phyloP scores from a whole-genome alignment of 2,888 invertebrate species.

The Lottia gigantea region DNA sequence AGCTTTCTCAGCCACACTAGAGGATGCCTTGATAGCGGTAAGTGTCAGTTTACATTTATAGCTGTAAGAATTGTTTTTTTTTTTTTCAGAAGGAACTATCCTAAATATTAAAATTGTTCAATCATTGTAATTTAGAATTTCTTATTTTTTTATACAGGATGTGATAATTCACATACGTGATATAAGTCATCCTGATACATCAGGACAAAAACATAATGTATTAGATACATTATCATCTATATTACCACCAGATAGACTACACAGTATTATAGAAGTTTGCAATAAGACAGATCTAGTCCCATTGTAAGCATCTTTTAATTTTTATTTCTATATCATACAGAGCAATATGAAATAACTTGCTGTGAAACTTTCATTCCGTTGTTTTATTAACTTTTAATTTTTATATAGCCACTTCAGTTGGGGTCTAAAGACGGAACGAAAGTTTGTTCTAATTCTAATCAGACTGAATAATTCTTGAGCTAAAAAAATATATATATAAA shows the following conservation, averaged over 20 bases:
- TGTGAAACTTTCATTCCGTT: no score
- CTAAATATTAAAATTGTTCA: background rate
- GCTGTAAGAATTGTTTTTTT: background rate
- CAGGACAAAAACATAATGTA: constrained; percentile 79
- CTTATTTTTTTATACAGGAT: constrained; percentile 72
- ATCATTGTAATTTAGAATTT: constrained; percentile 24
- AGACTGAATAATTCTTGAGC: no score
- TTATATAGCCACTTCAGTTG: no score
- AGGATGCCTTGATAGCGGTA: constrained; percentile 81
- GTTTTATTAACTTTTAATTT: no score
- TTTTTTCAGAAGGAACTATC: background rate
- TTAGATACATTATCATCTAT: constrained; percentile 75
- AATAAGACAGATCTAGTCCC: constrained; percentile 78
- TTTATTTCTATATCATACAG: no score
- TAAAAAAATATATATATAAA: no score
- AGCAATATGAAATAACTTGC: no score
- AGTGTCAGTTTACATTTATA: constrained; percentile 29
- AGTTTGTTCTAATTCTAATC: no score
- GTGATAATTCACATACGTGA: constrained; percentile 84
- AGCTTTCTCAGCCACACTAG: constrained; percentile 83
- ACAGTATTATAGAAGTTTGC: constrained; percentile 77
- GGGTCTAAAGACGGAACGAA: no score
- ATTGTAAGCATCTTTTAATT: no score
- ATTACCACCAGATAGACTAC: constrained; percentile 68
- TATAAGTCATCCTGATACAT: constrained; percentile 79